Evolutionary conservation across 2,797 vertebrate genomes (phyloP).

Genomic region (Onychomys leucogaster): DNA sequence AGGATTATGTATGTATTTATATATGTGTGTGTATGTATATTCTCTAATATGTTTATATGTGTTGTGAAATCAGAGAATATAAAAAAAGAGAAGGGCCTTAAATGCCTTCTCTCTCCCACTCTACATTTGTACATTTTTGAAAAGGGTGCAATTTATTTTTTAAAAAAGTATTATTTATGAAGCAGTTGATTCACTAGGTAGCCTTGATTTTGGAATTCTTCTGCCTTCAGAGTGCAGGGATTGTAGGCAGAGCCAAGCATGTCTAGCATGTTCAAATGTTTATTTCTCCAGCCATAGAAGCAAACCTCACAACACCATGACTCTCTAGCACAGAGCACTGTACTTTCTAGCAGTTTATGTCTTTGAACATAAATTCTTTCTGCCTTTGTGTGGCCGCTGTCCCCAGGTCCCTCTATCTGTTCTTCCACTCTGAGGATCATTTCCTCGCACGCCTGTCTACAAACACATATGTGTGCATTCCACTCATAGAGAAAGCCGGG

Average conservation of each 20-base stretch:
- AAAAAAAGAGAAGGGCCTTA: neutral
- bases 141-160: neutral
- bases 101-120: neutral
- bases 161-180: neutral
- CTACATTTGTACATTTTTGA: neutral
- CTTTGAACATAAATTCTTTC: neutral
- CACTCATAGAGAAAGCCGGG: neutral
- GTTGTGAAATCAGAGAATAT: neutral
- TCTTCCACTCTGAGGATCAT: neutral
- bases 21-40: neutral
- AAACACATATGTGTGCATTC: neutral
- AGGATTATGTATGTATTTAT: neutral
- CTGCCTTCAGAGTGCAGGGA: neutral
- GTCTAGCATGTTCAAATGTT: neutral
- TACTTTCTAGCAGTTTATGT: neutral
- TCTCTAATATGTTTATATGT: neutral
- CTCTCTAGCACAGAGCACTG: neutral
- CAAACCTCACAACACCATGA: neutral
- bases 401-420: neutral
- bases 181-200: neutral
- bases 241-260: neutral
- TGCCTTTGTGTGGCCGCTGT: neutral
- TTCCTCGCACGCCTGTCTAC: fast-evolving
- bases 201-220: neutral
- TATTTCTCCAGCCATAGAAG: neutral